phyloP scores from a whole-genome alignment of 2,888 invertebrate species.

The Caenorhabditis drosophilae region DNA sequence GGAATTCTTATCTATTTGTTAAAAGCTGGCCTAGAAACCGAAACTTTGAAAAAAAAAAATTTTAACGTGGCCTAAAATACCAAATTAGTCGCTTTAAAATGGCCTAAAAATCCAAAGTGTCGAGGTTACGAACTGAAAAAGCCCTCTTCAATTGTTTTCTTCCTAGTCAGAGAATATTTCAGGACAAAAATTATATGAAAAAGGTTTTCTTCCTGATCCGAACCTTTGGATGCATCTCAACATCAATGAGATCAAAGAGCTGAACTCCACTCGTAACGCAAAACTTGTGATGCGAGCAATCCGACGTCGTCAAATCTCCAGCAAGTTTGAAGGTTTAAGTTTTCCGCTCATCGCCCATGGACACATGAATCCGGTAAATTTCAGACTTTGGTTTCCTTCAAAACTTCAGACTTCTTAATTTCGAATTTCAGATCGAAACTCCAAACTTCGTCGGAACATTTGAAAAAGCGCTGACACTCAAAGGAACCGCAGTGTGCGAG shows the following conservation, averaged over 20 bases:
- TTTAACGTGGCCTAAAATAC: too few species aligned
- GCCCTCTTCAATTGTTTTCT: too few species aligned
- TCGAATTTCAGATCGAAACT: background rate
- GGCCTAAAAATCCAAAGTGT: too few species aligned
- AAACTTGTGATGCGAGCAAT: slow-evolving; percentile 74
- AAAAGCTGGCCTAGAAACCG: too few species aligned
- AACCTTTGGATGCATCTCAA: slow-evolving; percentile 71
- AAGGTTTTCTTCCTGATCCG: slow-evolving; percentile 70
- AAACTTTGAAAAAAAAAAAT: too few species aligned
- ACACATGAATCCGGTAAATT: slow-evolving; percentile 70
- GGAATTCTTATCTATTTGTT: too few species aligned
- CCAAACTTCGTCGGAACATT: too few species aligned
- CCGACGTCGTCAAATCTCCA: slow-evolving; percentile 76
- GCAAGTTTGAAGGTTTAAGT: slow-evolving; percentile 75
- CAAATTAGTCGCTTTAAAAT: too few species aligned
- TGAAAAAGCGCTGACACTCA: slow-evolving; percentile 68
- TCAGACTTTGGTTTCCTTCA: background rate
- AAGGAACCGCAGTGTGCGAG: slow-evolving; percentile 79
- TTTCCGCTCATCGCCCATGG: slow-evolving; percentile 76
- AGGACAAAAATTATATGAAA: slow-evolving; percentile 13
- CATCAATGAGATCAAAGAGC: slow-evolving; percentile 69
- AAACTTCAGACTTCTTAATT: background rate
- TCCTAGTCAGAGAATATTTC: too few species aligned
- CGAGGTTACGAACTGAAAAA: too few species aligned
- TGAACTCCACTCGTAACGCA: slow-evolving; percentile 39